Evolutionary conservation across 2,113 vertebrate genomes (phyloP).

Genomic region (Channa maculata): DNA sequence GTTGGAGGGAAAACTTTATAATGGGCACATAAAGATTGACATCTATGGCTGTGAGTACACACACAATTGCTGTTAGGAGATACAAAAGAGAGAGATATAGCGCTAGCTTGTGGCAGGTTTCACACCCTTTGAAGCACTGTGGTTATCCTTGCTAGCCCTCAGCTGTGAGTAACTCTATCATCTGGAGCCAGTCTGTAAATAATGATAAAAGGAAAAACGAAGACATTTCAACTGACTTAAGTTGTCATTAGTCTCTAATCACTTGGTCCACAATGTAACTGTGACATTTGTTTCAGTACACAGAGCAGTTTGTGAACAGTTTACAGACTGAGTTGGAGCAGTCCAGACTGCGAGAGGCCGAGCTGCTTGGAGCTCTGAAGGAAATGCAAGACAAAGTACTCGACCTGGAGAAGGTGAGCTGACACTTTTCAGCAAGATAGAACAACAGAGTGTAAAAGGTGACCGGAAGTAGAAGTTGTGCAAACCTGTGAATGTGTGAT

Average conservation of each 20-base stretch:
- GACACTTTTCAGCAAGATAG: not conserved
- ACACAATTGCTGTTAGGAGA: not conserved
- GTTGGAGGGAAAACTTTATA: no score
- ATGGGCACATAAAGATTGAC: not conserved
- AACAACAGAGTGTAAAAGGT: conserved; percentile 4
- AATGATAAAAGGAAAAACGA: not conserved
- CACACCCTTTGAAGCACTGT: conserved; percentile 1
- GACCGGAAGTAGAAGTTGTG: not conserved
- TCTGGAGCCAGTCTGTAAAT: not conserved
- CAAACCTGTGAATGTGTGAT: conserved; percentile 2
- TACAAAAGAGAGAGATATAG: conserved; percentile 2
- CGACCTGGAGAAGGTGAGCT: conserved; percentile 92
- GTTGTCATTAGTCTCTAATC: not conserved
- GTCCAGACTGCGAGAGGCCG: conserved; percentile 88
- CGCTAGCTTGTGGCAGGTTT: conserved; percentile 4
- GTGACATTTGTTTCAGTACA: conserved; percentile 77
- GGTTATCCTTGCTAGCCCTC: not conserved
- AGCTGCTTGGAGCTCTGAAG: conserved; percentile 89
- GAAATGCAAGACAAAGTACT: conserved; percentile 98
- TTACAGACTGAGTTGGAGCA: conserved; percentile 91
- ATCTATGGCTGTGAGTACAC: not conserved
- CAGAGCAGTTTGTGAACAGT: conserved; percentile 88
- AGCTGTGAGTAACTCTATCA: not conserved
- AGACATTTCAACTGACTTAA: no score
- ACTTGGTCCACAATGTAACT: not conserved